A percentile compares a stretch with the other conserved stretches of the same genome.
These are phyloP conservation scores for Drosophila diplacantha DNA, from an alignment of 2,888 invertebrate genomes.

Conservation along the genomic window DNA sequence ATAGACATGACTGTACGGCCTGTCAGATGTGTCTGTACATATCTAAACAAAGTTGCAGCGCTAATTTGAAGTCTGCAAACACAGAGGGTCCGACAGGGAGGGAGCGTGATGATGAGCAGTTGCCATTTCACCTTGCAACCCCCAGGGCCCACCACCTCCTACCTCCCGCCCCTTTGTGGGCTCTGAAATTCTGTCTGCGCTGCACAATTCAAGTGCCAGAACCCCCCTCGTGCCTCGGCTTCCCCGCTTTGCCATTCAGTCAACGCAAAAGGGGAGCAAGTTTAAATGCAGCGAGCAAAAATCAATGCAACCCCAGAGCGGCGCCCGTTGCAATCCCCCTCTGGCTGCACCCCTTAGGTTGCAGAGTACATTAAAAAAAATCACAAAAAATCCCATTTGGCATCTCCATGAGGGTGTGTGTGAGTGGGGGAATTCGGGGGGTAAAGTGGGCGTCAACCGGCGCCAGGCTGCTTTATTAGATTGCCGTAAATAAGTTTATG, in stretches of 20 bases:
- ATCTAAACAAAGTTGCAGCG: constrained; percentile 57
- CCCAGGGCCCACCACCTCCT: not conserved
- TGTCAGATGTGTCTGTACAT: constrained; percentile 31
- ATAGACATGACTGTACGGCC: constrained; percentile 30
- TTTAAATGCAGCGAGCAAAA: constrained; percentile 73
- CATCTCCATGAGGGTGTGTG: constrained; percentile 14
- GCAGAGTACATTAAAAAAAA: constrained; percentile 33
- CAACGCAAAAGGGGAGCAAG: constrained; percentile 65
- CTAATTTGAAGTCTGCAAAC: constrained; percentile 65
- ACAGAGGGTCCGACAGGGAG: constrained; percentile 22
- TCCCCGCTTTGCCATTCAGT: constrained; percentile 5
- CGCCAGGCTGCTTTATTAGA: constrained; percentile 67
- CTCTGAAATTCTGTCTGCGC: constrained; percentile 64
- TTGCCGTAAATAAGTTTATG: constrained; percentile 70
- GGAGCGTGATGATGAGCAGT: constrained; percentile 32
- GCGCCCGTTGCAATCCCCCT: constrained; percentile 10
- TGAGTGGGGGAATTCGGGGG: constrained; percentile 2
- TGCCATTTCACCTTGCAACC: constrained; percentile 60
- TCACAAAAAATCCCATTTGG: constrained; percentile 42
- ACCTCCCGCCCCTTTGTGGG: constrained; percentile 41
- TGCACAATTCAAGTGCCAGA: constrained; percentile 64
- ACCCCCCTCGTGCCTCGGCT: not conserved
- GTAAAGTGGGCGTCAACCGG: constrained; percentile 59
- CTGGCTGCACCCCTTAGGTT: not conserved
- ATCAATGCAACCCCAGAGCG: constrained; percentile 70